Evolutionary conservation across 2,113 vertebrate genomes (phyloP).

Genomic region (Pitta sordida): DNA sequence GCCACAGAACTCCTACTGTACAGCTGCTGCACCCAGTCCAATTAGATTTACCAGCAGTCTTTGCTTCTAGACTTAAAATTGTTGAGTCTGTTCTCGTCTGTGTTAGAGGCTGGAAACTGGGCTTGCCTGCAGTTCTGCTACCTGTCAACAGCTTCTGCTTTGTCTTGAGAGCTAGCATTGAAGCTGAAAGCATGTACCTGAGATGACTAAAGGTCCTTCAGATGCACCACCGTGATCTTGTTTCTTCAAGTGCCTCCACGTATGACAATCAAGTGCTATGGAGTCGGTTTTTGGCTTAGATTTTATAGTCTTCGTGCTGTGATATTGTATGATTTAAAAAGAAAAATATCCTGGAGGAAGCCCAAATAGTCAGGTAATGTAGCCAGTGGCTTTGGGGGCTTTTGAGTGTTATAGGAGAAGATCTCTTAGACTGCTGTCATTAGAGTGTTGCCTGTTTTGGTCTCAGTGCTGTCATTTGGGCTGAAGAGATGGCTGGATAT

Average conservation of each 20-base stretch:
- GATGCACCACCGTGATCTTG: neutral
- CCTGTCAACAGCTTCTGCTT: neutral
- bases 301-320: neutral
- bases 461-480: neutral
- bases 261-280: neutral
- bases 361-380: neutral
- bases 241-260: neutral
- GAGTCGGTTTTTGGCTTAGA: neutral
- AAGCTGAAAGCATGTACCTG: neutral
- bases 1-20: fast-evolving
- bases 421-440: neutral
- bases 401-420: neutral
- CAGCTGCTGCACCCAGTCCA: neutral
- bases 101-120: neutral
- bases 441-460: neutral
- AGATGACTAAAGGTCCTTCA: neutral
- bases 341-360: neutral
- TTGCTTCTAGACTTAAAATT: neutral
- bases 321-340: neutral
- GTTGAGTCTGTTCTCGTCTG: neutral
- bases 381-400: neutral
- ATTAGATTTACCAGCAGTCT: neutral
- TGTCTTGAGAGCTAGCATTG: neutral
- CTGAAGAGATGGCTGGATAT: neutral
- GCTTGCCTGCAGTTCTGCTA: neutral